Conservation (phyloP, 2,888 invertebrate genomes). For the Dendrolimus houi region DNA sequence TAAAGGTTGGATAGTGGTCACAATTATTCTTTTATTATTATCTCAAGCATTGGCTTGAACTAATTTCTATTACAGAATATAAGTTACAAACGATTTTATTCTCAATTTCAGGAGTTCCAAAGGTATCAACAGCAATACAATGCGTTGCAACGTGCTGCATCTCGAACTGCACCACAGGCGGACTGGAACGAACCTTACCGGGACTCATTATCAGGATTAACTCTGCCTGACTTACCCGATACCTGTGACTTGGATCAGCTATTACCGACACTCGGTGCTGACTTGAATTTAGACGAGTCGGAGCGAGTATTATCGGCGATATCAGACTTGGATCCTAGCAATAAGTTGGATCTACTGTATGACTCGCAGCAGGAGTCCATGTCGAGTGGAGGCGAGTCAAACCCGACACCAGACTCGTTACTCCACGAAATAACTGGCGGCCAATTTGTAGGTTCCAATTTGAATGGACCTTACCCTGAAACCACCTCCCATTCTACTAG, state of each 20-base stretch:
- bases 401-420: conserved; percentile 32
- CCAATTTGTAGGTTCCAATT: conserved; percentile 21
- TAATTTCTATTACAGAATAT: background rate
- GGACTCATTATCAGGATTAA: conserved; percentile 46
- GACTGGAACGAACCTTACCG: conserved; percentile 71
- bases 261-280: conserved; percentile 77
- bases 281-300: conserved; percentile 73
- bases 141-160: conserved; percentile 69
- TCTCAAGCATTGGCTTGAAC: too few relatives aligned
- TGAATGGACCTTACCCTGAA: conserved; percentile 39
- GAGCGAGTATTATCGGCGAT: conserved; percentile 41
- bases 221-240: conserved; percentile 62
- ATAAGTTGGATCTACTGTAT: conserved; percentile 60
- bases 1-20: too few relatives aligned
- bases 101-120: conserved; percentile 71
- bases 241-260: conserved; percentile 79
- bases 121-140: conserved; percentile 80
- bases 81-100: background rate
- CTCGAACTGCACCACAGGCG: conserved; percentile 41
- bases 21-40: too few relatives aligned
- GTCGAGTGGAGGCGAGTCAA: conserved; percentile 13
- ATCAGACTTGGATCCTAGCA: conserved; percentile 48
- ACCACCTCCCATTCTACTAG: conserved; percentile 16
- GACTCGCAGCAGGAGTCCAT: conserved; percentile 32
- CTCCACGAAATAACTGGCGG: conserved; percentile 47